These are phyloP conservation scores for Pedionomus torquatus DNA, from an alignment of 2,113 vertebrate genomes.

Conservation along the genomic window DNA sequence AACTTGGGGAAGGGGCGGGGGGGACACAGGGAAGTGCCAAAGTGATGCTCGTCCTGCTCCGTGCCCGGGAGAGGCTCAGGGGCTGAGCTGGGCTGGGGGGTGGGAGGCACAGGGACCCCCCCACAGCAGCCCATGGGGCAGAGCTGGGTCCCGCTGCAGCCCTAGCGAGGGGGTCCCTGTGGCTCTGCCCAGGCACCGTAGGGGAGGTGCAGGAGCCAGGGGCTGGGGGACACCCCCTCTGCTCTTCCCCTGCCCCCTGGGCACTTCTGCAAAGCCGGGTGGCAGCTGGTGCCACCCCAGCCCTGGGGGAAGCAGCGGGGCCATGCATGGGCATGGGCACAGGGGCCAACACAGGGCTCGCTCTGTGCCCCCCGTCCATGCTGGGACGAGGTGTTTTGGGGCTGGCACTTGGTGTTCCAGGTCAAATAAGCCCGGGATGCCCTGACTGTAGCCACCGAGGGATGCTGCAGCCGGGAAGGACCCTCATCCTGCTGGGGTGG, in stretches of 20 bases:
- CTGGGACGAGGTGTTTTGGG: neutral
- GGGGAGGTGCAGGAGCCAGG: fast-evolving
- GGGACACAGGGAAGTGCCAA: neutral
- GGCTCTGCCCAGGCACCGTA: neutral
- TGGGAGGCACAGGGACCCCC: neutral
- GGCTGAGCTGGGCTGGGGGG: neutral
- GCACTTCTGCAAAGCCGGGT: neutral
- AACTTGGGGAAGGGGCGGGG: neutral
- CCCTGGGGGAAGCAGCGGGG: neutral
- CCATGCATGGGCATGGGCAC: fast-evolving
- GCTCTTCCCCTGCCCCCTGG: neutral
- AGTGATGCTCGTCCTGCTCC: neutral
- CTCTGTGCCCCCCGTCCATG: neutral
- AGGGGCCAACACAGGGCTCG: neutral
- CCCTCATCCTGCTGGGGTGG: fast-evolving
- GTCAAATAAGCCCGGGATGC: neutral
- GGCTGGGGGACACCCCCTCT: neutral
- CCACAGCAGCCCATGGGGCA: neutral
- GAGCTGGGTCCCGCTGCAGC: fast-evolving
- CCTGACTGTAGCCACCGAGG: neutral
- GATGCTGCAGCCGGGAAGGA: neutral
- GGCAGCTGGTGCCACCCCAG: neutral
- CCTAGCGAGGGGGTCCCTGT: fast-evolving
- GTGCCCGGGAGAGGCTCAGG: neutral
- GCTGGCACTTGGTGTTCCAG: neutral